Conservation (phyloP, 1,140 invertebrate genomes). For the Helicorthomorpha holstii region DNA sequence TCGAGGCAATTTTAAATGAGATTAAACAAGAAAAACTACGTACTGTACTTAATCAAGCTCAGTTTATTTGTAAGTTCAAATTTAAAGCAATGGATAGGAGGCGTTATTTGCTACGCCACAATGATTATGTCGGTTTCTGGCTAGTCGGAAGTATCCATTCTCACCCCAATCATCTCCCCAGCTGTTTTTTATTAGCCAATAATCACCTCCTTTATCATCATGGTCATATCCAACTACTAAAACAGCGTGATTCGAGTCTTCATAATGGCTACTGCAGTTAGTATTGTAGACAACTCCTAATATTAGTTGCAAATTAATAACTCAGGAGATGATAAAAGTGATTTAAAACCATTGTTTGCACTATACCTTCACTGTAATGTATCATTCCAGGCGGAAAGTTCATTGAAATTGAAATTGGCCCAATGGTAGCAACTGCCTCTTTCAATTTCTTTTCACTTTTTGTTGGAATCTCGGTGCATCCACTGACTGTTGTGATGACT, state of each 20-base stretch:
- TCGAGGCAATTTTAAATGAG: no score
- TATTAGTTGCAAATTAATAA: not conserved
- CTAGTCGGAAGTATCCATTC: conserved; percentile 28
- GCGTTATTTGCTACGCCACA: conserved; percentile 29
- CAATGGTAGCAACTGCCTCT: conserved; percentile 24
- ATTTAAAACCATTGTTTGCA: not conserved
- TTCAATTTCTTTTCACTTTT: conserved; percentile 14
- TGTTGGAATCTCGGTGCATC: not conserved
- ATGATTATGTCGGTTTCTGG: conserved; percentile 25
- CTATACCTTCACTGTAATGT: conserved; percentile 4
- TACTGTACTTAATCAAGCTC: no score
- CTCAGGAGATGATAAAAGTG: not conserved
- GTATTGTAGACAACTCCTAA: not conserved
- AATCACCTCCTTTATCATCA: conserved; percentile 38
- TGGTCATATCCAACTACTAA: conserved; percentile 35
- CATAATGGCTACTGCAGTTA: conserved; percentile 11
- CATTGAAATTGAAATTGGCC: conserved; percentile 29
- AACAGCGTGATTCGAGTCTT: conserved; percentile 37
- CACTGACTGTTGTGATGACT: not conserved
- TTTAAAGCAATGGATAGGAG: conserved; percentile 24
- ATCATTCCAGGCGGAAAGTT: conserved; percentile 28
- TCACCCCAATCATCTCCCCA: conserved; percentile 44
- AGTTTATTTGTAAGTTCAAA: no score
- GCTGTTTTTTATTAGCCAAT: conserved; percentile 71
- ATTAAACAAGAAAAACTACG: no score